Percentiles rank a stretch among this genome's conserved stretches.
Evolutionary conservation across 2,797 vertebrate species (phyloP).

Genomic region (Ptychobarbus kaznakovi): DNA sequence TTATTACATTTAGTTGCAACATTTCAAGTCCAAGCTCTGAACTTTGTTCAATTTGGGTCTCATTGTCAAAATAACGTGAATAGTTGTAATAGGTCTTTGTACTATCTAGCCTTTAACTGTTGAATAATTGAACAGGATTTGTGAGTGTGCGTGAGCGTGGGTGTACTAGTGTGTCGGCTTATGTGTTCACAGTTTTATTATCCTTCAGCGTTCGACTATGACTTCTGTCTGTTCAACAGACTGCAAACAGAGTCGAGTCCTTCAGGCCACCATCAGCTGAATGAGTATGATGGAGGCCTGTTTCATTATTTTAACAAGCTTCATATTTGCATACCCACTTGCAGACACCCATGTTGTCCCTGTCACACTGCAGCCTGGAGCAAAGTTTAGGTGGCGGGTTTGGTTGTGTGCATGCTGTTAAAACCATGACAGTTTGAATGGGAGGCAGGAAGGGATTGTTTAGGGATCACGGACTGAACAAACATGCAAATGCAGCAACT

Average conservation of each 20-base stretch:
- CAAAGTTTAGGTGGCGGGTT: conserved; percentile 2
- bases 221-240: conserved; percentile 34
- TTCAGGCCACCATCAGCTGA: conserved; percentile 7
- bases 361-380: conserved; percentile 25
- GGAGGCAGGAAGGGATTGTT: conserved; percentile 31
- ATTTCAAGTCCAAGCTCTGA: not conserved
- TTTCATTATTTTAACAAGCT: conserved; percentile 12
- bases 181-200: conserved; percentile 30
- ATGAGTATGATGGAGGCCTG: not conserved
- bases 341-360: not conserved
- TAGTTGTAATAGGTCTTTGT: conserved; percentile 15
- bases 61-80: not conserved
- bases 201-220: conserved; percentile 29
- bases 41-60: not conserved
- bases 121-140: conserved; percentile 48
- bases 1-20: not conserved
- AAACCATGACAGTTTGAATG: conserved; percentile 12
- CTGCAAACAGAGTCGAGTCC: conserved; percentile 7
- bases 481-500: conserved; percentile 3
- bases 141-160: conserved; percentile 25
- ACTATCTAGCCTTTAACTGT: conserved; percentile 15
- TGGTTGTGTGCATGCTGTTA: conserved; percentile 25
- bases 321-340: conserved; percentile 37
- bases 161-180: not conserved
- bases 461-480: conserved; percentile 18